These are phyloP conservation scores for Phaenicophaeus curvirostris DNA, from an alignment of 2,797 vertebrate genomes.

Conservation along the genomic window DNA sequence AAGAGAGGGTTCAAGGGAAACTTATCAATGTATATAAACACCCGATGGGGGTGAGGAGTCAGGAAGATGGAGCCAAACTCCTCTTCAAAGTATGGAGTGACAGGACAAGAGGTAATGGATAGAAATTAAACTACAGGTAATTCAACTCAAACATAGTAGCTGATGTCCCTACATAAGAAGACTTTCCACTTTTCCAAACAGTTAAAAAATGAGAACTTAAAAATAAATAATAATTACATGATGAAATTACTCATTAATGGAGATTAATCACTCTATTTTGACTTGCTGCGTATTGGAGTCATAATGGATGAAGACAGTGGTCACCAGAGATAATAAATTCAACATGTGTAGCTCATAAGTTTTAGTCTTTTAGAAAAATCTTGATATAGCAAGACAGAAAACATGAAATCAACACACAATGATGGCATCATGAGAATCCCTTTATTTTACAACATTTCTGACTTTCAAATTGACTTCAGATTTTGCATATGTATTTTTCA, in stretches of 20 bases:
- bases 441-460: neutral
- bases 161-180: neutral
- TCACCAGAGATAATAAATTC: neutral
- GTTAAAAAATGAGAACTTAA: neutral
- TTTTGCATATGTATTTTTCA: neutral
- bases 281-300: neutral
- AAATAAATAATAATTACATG: neutral
- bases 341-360: neutral
- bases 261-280: neutral
- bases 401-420: neutral
- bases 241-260: neutral
- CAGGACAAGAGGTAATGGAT: neutral
- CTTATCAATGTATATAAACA: neutral
- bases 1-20: too few relatives aligned
- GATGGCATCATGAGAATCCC: accelerated
- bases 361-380: neutral
- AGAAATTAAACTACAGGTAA: neutral
- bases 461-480: neutral
- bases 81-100: neutral
- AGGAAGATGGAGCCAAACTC: neutral
- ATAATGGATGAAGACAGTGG: neutral
- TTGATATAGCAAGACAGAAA: neutral
- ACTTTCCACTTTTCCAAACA: neutral
- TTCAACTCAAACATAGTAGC: neutral
- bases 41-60: neutral